phyloP scores from a whole-genome alignment of 2,113 vertebrate species.

The Pygoscelis antarcticus region DNA sequence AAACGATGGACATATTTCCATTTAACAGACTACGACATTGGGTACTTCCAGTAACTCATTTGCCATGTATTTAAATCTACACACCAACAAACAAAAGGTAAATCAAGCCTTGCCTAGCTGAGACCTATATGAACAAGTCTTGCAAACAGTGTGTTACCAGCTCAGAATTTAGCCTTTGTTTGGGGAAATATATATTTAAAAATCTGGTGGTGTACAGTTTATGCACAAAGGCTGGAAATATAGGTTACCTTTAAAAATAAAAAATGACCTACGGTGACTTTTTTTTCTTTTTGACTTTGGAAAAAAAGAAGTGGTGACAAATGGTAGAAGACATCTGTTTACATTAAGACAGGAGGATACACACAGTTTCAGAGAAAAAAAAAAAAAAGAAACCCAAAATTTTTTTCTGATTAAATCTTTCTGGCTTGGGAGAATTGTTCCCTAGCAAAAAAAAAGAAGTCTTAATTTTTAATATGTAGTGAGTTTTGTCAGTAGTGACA shows the following conservation, averaged over 20 bases:
- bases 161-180: not conserved
- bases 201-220: not conserved
- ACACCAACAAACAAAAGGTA: not conserved
- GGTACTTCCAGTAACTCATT: not conserved
- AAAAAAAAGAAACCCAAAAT: not conserved
- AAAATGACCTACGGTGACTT: fast-evolving
- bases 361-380: not conserved
- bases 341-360: not conserved
- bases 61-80: not conserved
- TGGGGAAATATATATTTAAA: not conserved
- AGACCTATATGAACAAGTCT: not conserved
- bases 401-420: not conserved
- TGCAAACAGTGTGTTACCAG: not conserved
- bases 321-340: not conserved
- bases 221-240: not conserved
- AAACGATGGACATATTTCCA: not conserved
- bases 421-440: not conserved
- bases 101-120: not conserved
- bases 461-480: not conserved
- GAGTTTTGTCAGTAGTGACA: not conserved
- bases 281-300: not conserved
- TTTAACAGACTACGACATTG: not conserved
- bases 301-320: not conserved
- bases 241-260: not conserved
- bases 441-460: fast-evolving